Percentiles rank a stretch among this genome's conserved stretches.
phyloP scores from a whole-genome alignment of 1,140 invertebrate species.

The Drosophila littoralis region DNA sequence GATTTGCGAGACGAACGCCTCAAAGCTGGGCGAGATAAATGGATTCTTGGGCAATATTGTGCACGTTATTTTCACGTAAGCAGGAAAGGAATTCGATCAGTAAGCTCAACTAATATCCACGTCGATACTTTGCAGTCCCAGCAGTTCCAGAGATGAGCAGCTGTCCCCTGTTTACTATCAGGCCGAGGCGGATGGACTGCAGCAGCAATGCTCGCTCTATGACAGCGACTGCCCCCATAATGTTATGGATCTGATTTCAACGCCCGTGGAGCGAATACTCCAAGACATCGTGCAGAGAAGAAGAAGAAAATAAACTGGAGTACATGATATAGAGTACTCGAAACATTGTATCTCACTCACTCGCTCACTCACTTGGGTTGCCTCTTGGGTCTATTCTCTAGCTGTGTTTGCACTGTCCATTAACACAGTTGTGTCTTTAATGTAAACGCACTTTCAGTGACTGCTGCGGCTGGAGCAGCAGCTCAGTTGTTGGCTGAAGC shows the following conservation, averaged over 20 bases:
- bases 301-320: constrained; percentile 64
- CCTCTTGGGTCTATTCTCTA: background rate
- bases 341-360: constrained; percentile 3
- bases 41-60: constrained; percentile 73
- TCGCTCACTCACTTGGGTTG: constrained; percentile 17
- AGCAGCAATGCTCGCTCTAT: constrained; percentile 80
- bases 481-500: constrained; percentile 44
- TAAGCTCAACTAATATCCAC: background rate
- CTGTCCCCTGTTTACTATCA: constrained; percentile 85
- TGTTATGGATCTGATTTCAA: constrained; percentile 71
- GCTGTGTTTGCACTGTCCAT: constrained; percentile 24
- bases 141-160: constrained; percentile 86
- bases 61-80: constrained; percentile 73
- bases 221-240: constrained; percentile 68
- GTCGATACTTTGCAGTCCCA: constrained; percentile 84
- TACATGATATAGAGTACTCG: constrained; percentile 6
- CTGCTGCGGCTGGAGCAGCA: constrained; percentile 5
- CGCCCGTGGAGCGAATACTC: constrained; percentile 61
- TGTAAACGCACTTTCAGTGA: constrained; percentile 43
- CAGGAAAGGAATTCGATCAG: background rate
- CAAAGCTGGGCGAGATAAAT: constrained; percentile 67
- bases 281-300: constrained; percentile 40
- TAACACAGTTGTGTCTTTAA: constrained; percentile 27
- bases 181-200: constrained; percentile 85
- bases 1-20: constrained; percentile 78